A percentile compares a stretch with the other conserved stretches of the same genome.
These are phyloP conservation scores for Alaudala cheleensis DNA, from an alignment of 2,113 vertebrate species.

Conservation along the genomic window DNA sequence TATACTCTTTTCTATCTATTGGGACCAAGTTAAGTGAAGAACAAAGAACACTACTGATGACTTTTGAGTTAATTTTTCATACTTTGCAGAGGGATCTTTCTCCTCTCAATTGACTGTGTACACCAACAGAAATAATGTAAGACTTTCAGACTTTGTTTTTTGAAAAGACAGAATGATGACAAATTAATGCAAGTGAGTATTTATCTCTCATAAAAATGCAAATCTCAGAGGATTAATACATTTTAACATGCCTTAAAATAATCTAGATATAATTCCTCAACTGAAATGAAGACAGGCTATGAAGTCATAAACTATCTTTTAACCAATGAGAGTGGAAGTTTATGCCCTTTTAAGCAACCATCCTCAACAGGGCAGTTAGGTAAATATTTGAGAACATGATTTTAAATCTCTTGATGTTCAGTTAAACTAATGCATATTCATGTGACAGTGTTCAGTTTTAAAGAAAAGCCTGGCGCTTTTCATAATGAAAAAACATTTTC, in stretches of 20 bases:
- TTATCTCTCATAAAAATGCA: conserved; percentile 11
- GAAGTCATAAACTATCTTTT: not conserved
- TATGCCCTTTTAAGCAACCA: not conserved
- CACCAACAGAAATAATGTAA: not conserved
- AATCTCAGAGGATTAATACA: not conserved
- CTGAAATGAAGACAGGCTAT: not conserved
- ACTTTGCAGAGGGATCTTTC: not conserved
- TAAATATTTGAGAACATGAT: not conserved
- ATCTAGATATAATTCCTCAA: not conserved
- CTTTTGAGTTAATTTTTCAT: not conserved
- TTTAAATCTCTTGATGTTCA: conserved; percentile 2
- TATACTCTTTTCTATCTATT: not conserved
- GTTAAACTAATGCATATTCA: conserved; percentile 8
- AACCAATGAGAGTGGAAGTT: not conserved
- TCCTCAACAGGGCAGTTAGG: not conserved
- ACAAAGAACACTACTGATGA: not conserved
- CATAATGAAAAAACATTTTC: not conserved
- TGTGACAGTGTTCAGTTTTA: not conserved
- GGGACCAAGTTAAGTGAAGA: not conserved
- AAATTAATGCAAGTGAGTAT: not conserved
- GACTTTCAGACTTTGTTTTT: not conserved
- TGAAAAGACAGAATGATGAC: not conserved
- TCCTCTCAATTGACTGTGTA: not conserved
- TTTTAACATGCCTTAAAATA: conserved; percentile 1
- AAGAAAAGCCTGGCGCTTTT: not conserved